Conservation (phyloP, 2,888 invertebrate genomes). For the Drosophila mettleri region DNA sequence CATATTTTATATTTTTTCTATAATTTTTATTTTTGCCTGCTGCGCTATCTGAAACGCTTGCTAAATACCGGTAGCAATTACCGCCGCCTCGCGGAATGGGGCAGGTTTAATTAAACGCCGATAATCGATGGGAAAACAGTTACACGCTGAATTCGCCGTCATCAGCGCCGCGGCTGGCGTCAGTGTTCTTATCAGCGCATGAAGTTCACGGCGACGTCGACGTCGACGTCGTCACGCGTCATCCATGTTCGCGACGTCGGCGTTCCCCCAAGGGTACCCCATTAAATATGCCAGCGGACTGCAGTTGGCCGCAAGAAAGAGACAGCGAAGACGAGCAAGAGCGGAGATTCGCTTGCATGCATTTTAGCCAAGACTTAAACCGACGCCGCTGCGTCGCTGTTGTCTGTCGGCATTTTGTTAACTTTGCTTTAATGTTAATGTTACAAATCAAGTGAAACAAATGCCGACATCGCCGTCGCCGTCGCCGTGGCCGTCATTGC, state of each 20-base stretch:
- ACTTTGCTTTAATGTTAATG: slow-evolving; percentile 72
- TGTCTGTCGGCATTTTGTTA: slow-evolving; percentile 68
- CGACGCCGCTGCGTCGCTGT: slow-evolving; percentile 13
- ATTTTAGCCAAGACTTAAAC: slow-evolving; percentile 56
- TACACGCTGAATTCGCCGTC: slow-evolving; percentile 48
- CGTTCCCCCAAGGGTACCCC: slow-evolving; percentile 24
- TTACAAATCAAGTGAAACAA: slow-evolving; percentile 77
- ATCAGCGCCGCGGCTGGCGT: slow-evolving; percentile 17
- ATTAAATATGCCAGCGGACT: slow-evolving; percentile 36
- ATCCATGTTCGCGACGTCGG: slow-evolving; percentile 33
- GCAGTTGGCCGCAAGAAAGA: slow-evolving; percentile 6
- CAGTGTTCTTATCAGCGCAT: slow-evolving; percentile 50
- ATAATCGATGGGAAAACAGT: slow-evolving; percentile 74
- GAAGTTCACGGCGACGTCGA: slow-evolving; percentile 53
- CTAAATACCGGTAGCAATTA: slow-evolving; percentile 78
- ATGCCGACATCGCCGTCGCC: slow-evolving; percentile 58
- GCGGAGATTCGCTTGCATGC: slow-evolving; percentile 36
- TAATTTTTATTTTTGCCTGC: slow-evolving; percentile 20
- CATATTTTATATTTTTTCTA: slow-evolving; percentile 38
- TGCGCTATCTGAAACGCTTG: slow-evolving; percentile 66
- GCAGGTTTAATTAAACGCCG: slow-evolving; percentile 71
- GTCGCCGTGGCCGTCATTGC: slow-evolving; percentile 22
- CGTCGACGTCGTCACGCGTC: slow-evolving; percentile 44
- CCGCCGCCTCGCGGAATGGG: slow-evolving; percentile 26
- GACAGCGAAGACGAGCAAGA: not conserved